Evolutionary conservation across 1,140 invertebrate genomes (phyloP), one percentile per base, ranked within the genome.

Genomic region (Leptinotarsa lineolata): DNA sequence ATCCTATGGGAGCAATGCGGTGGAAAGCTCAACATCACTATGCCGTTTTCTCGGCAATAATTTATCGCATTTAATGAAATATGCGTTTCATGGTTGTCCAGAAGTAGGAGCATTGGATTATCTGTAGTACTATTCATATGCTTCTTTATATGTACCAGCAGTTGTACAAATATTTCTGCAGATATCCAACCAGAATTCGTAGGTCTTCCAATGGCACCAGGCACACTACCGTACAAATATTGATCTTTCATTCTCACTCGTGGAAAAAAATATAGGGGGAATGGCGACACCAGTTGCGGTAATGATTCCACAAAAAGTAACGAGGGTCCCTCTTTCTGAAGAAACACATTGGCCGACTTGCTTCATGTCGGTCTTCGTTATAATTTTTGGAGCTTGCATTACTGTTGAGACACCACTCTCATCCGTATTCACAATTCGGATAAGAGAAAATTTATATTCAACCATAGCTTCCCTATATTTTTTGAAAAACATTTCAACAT

Each of bases 391-490:
- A 44, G 80, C 74, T 69, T 82, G 82, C n/a, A 83, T 79, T 18
- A 86, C 86, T n/a, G 85, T 86, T 39, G 80, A 85, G n/a, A n/a
- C 18, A 64, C 82, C 84, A 11, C 79, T 86, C 73, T 86, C 82
- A 76, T 85, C 84, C 12, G 82, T 68, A 73, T 86, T 87, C 67
- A 72, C 67, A 44, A 69, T 69, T 20, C 45, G 67, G 54, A 54
- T 44, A 54, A n/a, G 45, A 4, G 16, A 21, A 48, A 54, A 69
- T 20, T 48, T 48, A 39, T 48, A 69, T 45, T 54, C 48, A 13
- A 16, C 16, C 16, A 48, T 48, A 48, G 2, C 46, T 48, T 48
- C 5, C 5, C 45, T 46, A 6, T 46, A 48, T 4, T 4, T 48
- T 48, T 48, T 16, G 22, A 22, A 22, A 22, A 48, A 48, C 46